Evolutionary conservation across 2,797 vertebrate genomes (phyloP).

Genomic region (Gobionotothen gibberifrons): DNA sequence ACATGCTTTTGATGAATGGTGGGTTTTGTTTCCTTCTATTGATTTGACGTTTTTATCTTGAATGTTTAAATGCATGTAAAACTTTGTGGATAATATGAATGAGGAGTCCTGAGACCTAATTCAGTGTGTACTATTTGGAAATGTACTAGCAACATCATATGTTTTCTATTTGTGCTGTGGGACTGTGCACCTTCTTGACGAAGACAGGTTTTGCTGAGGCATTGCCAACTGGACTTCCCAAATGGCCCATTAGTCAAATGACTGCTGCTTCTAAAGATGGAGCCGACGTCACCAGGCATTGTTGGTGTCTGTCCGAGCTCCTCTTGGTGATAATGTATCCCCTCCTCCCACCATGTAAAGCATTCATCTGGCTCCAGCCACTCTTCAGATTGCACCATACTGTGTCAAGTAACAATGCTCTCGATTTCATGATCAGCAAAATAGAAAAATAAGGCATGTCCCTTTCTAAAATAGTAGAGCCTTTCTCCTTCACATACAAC

Average conservation of each 20-base stretch:
- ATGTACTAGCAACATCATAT: not conserved
- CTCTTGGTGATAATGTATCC: constrained; percentile 31
- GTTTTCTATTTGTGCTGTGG: not conserved
- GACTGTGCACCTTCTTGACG: not conserved
- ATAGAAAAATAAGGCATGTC: not conserved
- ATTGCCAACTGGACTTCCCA: constrained; percentile 29
- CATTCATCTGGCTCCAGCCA: constrained; percentile 14
- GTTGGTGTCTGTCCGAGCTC: constrained; percentile 16
- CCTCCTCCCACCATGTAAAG: not conserved
- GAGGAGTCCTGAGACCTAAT: not conserved
- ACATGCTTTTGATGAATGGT: too few species aligned
- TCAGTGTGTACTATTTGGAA: not conserved
- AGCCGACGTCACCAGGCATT: constrained; percentile 28
- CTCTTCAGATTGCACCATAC: constrained; percentile 4
- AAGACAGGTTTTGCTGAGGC: constrained; percentile 13
- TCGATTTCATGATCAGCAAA: not conserved
- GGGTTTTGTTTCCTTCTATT: not conserved
- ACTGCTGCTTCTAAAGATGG: constrained; percentile 37
- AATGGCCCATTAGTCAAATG: constrained; percentile 16
- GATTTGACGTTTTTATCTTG: not conserved
- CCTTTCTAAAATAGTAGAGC: not conserved
- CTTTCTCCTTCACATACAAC: too few species aligned
- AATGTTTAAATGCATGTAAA: not conserved
- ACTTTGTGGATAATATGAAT: not conserved
- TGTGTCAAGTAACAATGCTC: not conserved